Percentiles rank a stretch among this genome's conserved stretches.
Evolutionary conservation across 2,113 vertebrate species (phyloP).

Genomic region (Todiramphus chloris): DNA sequence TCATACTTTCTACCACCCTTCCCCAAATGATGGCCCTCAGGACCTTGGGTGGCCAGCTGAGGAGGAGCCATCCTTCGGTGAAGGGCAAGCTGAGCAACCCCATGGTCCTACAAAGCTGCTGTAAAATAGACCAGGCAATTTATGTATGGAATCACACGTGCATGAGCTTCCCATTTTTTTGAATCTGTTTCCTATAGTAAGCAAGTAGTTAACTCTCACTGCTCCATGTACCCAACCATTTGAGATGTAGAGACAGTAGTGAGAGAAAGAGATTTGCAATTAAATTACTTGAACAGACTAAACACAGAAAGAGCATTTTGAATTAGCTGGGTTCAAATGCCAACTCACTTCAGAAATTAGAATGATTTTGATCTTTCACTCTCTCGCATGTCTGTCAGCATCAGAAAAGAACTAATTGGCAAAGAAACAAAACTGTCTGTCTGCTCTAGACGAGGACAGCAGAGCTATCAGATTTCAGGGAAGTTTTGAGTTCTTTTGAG

Average conservation of each 20-base stretch:
- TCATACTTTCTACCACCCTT: background rate
- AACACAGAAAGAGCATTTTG: conserved; percentile 4
- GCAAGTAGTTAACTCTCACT: background rate
- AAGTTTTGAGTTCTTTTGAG: background rate
- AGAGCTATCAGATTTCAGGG: background rate
- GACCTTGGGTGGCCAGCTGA: background rate
- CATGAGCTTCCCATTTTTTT: background rate
- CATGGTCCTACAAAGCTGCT: background rate
- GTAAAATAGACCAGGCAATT: background rate
- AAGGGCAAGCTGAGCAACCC: background rate
- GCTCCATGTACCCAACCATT: background rate
- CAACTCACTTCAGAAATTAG: conserved; percentile 29
- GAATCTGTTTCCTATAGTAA: background rate
- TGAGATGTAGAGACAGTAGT: background rate
- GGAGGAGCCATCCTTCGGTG: accelerated
- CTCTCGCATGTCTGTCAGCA: background rate
- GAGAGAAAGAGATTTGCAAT: background rate
- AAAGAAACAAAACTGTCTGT: background rate
- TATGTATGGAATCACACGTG: accelerated
- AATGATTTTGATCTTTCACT: conserved; percentile 24
- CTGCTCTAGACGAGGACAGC: background rate
- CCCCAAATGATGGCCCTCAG: background rate
- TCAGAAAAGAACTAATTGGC: background rate
- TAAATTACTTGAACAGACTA: conserved; percentile 19
- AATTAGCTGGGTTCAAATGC: conserved; percentile 20